Evolutionary conservation across 2,113 vertebrate species (phyloP).

Genomic region (Cercopithecus mona): DNA sequence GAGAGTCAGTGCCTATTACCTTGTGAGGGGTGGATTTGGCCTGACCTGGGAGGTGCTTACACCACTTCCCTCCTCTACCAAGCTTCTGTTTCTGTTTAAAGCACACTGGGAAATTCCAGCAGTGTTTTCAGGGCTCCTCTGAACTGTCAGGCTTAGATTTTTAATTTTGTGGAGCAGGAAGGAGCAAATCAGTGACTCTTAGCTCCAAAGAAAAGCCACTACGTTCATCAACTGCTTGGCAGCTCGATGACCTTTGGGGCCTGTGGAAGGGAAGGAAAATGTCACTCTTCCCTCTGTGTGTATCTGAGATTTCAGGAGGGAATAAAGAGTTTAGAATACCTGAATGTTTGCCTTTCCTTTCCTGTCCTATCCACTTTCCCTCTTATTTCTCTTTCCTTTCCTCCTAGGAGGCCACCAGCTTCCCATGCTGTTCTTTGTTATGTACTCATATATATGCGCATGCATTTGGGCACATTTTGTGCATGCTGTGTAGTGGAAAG

Average conservation of each 20-base stretch:
- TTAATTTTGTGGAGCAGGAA: conserved; percentile 87
- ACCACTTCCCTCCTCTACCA: conserved; percentile 65
- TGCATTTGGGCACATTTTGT: conserved; percentile 50
- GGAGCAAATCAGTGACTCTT: conserved; percentile 86
- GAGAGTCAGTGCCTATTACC: conserved; percentile 56
- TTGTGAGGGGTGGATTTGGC: conserved; percentile 36
- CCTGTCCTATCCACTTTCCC: conserved; percentile 34
- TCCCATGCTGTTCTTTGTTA: conserved; percentile 66
- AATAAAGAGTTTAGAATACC: conserved; percentile 49
- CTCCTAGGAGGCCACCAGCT: conserved; percentile 52
- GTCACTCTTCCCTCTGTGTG: conserved; percentile 51
- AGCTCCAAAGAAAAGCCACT: conserved; percentile 82
- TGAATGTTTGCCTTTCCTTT: conserved; percentile 42
- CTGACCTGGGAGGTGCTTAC: conserved; percentile 57
- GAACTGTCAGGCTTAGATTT: conserved; percentile 83
- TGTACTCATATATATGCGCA: conserved; percentile 51
- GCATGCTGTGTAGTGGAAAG: background rate
- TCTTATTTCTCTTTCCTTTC: conserved; percentile 42
- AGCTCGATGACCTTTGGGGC: conserved; percentile 83
- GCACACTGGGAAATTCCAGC: conserved; percentile 81
- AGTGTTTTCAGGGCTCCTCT: conserved; percentile 81
- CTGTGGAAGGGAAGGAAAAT: conserved; percentile 73
- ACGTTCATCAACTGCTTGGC: conserved; percentile 86
- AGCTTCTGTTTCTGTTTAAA: conserved; percentile 88
- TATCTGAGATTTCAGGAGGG: conserved; percentile 53